phyloP scores from a whole-genome alignment of 2,113 vertebrate species.

The Anser cygnoides region DNA sequence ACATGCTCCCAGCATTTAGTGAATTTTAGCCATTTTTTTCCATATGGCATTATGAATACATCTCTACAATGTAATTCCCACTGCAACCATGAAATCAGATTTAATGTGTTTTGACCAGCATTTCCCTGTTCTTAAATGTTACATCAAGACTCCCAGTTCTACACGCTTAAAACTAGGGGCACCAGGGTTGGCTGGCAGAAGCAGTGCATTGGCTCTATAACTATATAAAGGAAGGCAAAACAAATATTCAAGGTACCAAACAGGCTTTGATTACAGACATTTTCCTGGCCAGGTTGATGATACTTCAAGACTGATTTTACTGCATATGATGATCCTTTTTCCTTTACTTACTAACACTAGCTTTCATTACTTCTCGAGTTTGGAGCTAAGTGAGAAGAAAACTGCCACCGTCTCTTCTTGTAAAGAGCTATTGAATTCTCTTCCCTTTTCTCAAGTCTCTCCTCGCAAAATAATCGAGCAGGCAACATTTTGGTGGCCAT shows the following conservation, averaged over 20 bases:
- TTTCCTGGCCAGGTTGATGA: background rate
- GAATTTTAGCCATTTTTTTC: background rate
- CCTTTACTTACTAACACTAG: background rate
- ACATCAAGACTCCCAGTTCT: background rate
- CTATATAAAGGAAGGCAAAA: background rate
- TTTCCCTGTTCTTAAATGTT: background rate
- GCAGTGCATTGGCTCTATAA: rapidly evolving
- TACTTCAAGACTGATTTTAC: background rate
- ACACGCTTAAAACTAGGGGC: background rate
- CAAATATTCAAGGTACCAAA: background rate
- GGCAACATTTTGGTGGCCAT: background rate
- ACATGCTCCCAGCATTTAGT: background rate
- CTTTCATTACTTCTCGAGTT: background rate
- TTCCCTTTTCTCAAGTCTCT: background rate
- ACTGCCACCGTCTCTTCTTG: background rate
- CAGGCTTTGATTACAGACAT: background rate
- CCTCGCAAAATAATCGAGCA: background rate
- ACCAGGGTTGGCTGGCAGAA: background rate
- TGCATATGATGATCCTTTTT: background rate
- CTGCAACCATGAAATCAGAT: no score
- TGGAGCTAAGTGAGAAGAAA: background rate
- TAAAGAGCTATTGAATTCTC: background rate
- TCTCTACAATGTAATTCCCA: background rate
- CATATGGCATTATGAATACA: no score
- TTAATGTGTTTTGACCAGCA: background rate